Evolutionary conservation across 2,113 vertebrate genomes (phyloP), one percentile per base, ranked within the genome.

Genomic region (Nerophis ophidion): DNA sequence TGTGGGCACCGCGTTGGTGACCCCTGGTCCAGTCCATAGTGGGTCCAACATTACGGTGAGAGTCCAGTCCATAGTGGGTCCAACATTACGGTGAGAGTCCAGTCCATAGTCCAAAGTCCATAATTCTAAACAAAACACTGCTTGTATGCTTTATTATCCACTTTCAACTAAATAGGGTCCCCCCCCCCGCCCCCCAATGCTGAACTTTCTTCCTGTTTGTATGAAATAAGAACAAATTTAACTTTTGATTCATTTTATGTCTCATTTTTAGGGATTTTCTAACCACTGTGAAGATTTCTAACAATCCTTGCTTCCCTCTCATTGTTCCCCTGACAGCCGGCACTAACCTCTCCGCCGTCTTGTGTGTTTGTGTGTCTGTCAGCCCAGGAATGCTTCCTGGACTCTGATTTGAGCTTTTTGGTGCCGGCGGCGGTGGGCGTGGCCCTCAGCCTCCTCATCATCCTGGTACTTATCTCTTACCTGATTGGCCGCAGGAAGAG

Each of bases 331-430:
- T 17, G 44, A 4, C 54, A 58, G 59, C 19, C 75, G 53, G 38
- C 67, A 58, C 75, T 84, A 80, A 81, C 69, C 44, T 45, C 10
- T 13, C n/a, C n/a, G 26, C 48, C 76, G 17, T 76, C 57, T 75
- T 77, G 33, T 81, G 3, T 75, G 44, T 70, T 16, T 54, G 34
- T 54, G 35, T 16, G 66, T 89, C 64, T 72, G 85, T 89, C 93
- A 98, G 96, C 93, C 65, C 93, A 97, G 91, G 95, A 98, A 87
- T 98, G 96, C 89, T 90, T 93, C 92, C 91, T 91, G 91, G 94
- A 95, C 87, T 92, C 93, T 93, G 95, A 97, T 89, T 92, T 97
- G 90, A 98, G 91, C 91, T 97, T 95, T 94, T 91, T 98, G 89
- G 95, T 98, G 86, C 94, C 95, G 80, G 89, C 97, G 65, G 92